Conservation (phyloP, 2,113 vertebrate species). For the Vulpes lagopus region DNA sequence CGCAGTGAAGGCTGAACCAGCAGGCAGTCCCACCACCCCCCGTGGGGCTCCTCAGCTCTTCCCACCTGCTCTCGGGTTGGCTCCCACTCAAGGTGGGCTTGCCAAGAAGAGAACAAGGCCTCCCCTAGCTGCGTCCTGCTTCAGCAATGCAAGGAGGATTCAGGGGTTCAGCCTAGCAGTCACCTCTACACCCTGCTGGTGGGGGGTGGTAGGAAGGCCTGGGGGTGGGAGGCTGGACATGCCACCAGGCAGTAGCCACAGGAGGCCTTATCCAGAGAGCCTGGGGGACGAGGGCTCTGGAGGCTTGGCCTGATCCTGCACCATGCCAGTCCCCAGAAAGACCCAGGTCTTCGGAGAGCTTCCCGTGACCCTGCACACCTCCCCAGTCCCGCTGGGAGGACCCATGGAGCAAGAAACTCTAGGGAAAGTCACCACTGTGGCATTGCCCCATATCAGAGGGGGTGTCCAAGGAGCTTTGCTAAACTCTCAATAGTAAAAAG, state of each 20-base stretch:
- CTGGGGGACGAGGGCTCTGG: too few relatives aligned
- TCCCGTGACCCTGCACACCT: neutral
- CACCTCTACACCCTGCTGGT: neutral
- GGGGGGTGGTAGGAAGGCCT: fast-evolving
- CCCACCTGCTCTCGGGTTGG: neutral
- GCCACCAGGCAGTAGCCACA: fast-evolving
- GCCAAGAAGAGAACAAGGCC: neutral
- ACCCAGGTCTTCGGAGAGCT: neutral
- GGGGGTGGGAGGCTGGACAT: neutral
- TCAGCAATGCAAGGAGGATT: too few relatives aligned
- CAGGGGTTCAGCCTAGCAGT: too few relatives aligned
- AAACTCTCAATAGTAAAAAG: neutral
- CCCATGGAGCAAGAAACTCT: neutral
- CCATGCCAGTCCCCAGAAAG: fast-evolving
- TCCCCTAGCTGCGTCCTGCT: neutral
- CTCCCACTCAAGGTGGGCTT: neutral
- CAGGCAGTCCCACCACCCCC: neutral
- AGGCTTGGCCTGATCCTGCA: too few relatives aligned
- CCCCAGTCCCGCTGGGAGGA: fast-evolving
- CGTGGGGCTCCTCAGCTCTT: neutral
- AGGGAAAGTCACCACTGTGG: fast-evolving
- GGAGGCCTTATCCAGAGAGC: neutral
- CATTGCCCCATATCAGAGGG: neutral
- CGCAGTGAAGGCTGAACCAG: neutral
- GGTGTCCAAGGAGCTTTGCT: neutral